Percentiles rank a stretch among this genome's conserved stretches.
phyloP scores from a whole-genome alignment of 1,140 invertebrate species.

The Leptonema lineaticorne region DNA sequence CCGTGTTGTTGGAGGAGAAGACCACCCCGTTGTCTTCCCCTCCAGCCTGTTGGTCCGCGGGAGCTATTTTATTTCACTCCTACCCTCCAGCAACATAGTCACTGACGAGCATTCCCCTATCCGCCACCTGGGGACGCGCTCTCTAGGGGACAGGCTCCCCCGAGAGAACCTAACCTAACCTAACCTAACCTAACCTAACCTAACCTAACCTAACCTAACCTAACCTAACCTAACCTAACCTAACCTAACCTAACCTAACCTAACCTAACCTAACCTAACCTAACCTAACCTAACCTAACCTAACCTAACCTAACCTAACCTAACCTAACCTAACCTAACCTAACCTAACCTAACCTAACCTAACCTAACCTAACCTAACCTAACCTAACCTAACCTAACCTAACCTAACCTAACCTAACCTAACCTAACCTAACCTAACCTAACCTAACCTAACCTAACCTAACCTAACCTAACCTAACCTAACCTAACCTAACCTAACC shows the following conservation, averaged over 20 bases:
- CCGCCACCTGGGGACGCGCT: too few relatives aligned
- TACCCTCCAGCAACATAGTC: too few relatives aligned
- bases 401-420: too few relatives aligned
- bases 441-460: background rate
- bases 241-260: conserved; percentile 42
- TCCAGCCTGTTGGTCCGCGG: too few relatives aligned
- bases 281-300: conserved; percentile 44
- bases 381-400: background rate
- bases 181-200: conserved; percentile 41
- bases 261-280: conserved; percentile 38
- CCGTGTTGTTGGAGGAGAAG: too few relatives aligned
- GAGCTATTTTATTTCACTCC: too few relatives aligned
- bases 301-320: conserved; percentile 38
- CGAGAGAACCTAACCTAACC: conserved; percentile 43
- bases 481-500: too few relatives aligned
- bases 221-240: conserved; percentile 44
- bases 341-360: background rate
- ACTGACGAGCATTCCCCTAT: too few relatives aligned
- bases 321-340: background rate
- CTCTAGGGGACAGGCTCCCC: too few relatives aligned
- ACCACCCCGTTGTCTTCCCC: too few relatives aligned
- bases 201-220: conserved; percentile 43
- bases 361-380: background rate
- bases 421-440: background rate
- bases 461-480: too few relatives aligned